Base-by-base conservation (phyloP, 92 coral and sea anemone species). In the Bergia puertoricense region DNA sequence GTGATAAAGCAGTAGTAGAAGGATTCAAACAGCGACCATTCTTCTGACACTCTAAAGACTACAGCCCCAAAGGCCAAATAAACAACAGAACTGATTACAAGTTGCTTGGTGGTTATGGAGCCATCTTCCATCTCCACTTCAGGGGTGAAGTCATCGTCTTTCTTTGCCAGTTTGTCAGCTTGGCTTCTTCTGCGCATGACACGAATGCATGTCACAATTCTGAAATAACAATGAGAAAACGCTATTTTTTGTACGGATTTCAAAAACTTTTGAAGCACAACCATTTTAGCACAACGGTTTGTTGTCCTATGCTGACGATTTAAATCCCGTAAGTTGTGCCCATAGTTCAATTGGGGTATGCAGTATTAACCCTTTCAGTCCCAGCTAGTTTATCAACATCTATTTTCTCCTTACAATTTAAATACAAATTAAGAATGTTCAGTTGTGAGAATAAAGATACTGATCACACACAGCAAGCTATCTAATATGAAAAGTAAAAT, bases 1-100 rank as follows among this genome's bases (percentile, higher is more conserved):
- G 96, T 94, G 81, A 94, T 89, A 85, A 92, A 94, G 40, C 94
- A 92, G 83, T 94, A 94, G 80, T 94, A 94, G 87, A 94, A 94
- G 10, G 96, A 90, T 74, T 94, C 96, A 77, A 94, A 94, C 88
- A 94, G 85, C 40, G 93, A 85, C 94, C 95, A 94, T 14, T 90
- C 93, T 79, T 94, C 96, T 85, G 94, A 93, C 57, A 88, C 42
- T 13, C 93, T 88, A 66, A 94, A 94, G 41, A 94, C 85, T 84
- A 94, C 71, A 2, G 96, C 85, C 0, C 96, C 96, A 89, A 88
- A 73, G 36, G 92, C 91, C 69, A 92, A 88, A 89, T 92, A 94
- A 2, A 91, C 92, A 44, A 87, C 45, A 57, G 81, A 62, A 44
- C 79, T 80, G 37, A 76, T 8, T 2, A 90, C 88, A n/a, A 89